Evolutionary conservation across 2,888 invertebrate genomes (phyloP).

Genomic region (Marronus borbonicus): DNA sequence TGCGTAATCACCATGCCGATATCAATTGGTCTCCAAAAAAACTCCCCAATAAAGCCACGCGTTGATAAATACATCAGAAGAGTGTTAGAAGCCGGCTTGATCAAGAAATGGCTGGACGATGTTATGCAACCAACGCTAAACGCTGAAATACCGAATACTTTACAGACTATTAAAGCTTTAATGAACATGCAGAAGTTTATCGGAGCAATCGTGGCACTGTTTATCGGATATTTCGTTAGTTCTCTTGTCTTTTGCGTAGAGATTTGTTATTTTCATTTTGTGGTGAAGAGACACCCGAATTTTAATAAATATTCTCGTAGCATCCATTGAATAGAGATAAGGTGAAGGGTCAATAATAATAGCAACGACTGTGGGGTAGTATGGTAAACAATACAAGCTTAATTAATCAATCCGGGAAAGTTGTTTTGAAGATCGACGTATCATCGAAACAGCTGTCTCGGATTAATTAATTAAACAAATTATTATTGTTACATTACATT

Average conservation of each 20-base stretch:
- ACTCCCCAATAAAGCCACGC: conserved; percentile 82
- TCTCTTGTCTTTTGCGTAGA: conserved; percentile 75
- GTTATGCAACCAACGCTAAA: conserved; percentile 77
- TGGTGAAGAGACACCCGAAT: conserved; percentile 78
- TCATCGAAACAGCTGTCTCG: no score
- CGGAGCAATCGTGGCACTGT: conserved; percentile 83
- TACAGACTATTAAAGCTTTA: conserved; percentile 78
- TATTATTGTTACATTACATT: no score
- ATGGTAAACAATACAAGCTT: no score
- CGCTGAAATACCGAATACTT: conserved; percentile 69
- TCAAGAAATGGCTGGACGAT: conserved; percentile 86
- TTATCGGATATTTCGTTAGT: conserved; percentile 79
- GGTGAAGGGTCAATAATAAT: neutral
- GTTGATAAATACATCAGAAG: conserved; percentile 79
- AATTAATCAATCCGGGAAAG: no score
- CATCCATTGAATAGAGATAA: conserved; percentile 48
- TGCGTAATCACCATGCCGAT: conserved; percentile 88
- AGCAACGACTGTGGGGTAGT: no score
- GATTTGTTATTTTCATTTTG: conserved; percentile 77
- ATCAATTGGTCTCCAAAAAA: conserved; percentile 86
- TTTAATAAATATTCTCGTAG: conserved; percentile 79
- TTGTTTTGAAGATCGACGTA: no score
- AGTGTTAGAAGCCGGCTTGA: conserved; percentile 83
- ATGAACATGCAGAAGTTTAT: conserved; percentile 86
- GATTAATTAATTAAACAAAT: no score